Evolutionary conservation across 1,140 invertebrate genomes (phyloP).

Genomic region (Hestina assimilis): DNA sequence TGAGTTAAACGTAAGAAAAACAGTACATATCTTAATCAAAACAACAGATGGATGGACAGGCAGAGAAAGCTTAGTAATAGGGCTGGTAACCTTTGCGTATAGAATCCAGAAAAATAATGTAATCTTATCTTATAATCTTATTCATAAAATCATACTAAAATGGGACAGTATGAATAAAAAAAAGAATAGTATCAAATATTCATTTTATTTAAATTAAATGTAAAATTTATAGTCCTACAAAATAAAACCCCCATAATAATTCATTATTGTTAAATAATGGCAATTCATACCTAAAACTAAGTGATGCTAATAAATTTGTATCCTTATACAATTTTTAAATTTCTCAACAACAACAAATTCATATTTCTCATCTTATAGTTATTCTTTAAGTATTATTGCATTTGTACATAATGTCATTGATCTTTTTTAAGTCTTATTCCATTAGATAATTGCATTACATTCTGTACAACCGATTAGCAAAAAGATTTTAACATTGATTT

Average conservation of each 20-base stretch:
- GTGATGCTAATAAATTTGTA: conserved; percentile 46
- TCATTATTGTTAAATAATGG: conserved; percentile 35
- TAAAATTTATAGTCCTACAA: conserved; percentile 37
- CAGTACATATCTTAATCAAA: too few relatives aligned
- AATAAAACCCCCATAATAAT: conserved; percentile 53
- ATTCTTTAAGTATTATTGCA: conserved; percentile 29
- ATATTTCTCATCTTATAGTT: conserved; percentile 27
- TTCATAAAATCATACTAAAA: too few relatives aligned
- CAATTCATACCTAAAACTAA: conserved; percentile 52
- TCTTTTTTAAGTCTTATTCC: conserved; percentile 37
- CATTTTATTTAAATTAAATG: conserved; percentile 28
- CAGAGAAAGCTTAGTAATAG: too few relatives aligned
- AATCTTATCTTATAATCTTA: too few relatives aligned
- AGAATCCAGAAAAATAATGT: too few relatives aligned
- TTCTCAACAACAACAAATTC: conserved; percentile 59
- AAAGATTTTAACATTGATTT: not conserved
- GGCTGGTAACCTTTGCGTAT: too few relatives aligned
- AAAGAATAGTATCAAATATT: conserved; percentile 22
- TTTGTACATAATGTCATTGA: conserved; percentile 49
- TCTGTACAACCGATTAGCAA: not conserved
- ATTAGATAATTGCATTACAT: conserved; percentile 5
- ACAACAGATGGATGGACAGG: too few relatives aligned
- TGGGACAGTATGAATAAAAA: not conserved
- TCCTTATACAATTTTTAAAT: conserved; percentile 38
- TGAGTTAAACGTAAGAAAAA: too few relatives aligned